Base-by-base conservation (phyloP, 2,113 vertebrate species). In the Engraulis encrasicolus region DNA sequence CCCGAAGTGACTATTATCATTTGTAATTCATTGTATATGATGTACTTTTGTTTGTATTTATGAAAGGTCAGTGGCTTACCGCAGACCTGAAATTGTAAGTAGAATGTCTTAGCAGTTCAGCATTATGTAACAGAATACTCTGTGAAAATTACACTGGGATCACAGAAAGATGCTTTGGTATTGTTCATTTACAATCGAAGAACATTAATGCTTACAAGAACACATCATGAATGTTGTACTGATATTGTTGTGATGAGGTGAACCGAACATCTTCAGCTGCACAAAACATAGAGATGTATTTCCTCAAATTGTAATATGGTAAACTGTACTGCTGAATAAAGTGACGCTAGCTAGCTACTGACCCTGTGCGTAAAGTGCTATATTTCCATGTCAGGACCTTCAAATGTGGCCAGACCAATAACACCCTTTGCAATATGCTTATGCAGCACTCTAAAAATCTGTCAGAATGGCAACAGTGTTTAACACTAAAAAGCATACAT, bases 151-250 rank as follows among this genome's bases (percentile, higher is more conserved):
- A 14, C 6, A 6, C 27, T 61, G n/a, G 54, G 54, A 61, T 23
- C n/a, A 61, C 54, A 61, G 54, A 61, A 61, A 27, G 54, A 61
- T 66, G 58, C 58, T 66, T 66, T 66, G 58, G 58, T 66, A 31
- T 66, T 66, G 58, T 31, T 31, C 23, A 31, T 66, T 27, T 31
- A 66, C n/a, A n/a, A n/a, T n/a, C n/a, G n/a, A n/a, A n/a, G n/a
- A n/a, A n/a, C n/a, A n/a, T n/a, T n/a, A 66, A 66, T 66, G 58
- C 14, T n/a, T n/a, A 58, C 54, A 66, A 66, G 58, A 54, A 66
- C 58, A 66, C 31, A 66, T 11, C 11, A 66, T 27, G 23, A 31
- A 66, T 66, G 58, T 31, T 66, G 9, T 66, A 66, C 2, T n/a
- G 23, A n/a, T 66, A 11, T 31, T 66, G 7, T 23, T 12, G 5